These are phyloP conservation scores for Sciurus carolinensis DNA, from an alignment of 2,797 vertebrate species.

Conservation along the genomic window DNA sequence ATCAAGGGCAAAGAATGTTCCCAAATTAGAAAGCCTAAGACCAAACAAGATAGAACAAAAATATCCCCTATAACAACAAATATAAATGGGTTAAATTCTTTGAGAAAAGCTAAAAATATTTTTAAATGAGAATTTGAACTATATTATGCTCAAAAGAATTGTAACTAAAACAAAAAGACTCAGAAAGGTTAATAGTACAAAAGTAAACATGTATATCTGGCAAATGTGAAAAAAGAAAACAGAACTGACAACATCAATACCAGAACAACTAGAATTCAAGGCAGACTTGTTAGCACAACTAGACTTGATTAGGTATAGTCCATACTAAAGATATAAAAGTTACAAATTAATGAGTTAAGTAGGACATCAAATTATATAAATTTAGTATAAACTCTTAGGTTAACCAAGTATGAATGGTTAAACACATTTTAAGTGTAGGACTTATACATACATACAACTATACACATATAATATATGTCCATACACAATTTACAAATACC, in stretches of 20 bases:
- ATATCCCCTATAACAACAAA: not conserved
- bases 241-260: not conserved
- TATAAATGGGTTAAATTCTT: constrained; percentile 44
- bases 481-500: not conserved
- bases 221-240: constrained; percentile 48
- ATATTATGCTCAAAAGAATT: not conserved
- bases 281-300: not conserved
- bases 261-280: not conserved
- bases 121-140: not conserved
- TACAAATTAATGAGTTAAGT: constrained; percentile 25
- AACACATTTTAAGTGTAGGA: not conserved
- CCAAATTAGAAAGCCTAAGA: constrained; percentile 10
- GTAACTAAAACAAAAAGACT: constrained; percentile 38
- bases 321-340: not conserved
- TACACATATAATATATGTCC: not conserved
- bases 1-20: not conserved
- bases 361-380: not conserved
- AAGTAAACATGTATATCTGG: not conserved
- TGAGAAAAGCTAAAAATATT: constrained; percentile 34
- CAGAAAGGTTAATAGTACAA: not conserved
- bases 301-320: not conserved
- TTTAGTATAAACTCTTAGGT: not conserved
- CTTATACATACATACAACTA: not conserved
- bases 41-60: constrained; percentile 35
- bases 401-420: not conserved